A percentile compares a stretch with the other conserved stretches of the same genome.
phyloP scores from a whole-genome alignment of 2,113 vertebrate species.

The Xiphophorus maculatus region DNA sequence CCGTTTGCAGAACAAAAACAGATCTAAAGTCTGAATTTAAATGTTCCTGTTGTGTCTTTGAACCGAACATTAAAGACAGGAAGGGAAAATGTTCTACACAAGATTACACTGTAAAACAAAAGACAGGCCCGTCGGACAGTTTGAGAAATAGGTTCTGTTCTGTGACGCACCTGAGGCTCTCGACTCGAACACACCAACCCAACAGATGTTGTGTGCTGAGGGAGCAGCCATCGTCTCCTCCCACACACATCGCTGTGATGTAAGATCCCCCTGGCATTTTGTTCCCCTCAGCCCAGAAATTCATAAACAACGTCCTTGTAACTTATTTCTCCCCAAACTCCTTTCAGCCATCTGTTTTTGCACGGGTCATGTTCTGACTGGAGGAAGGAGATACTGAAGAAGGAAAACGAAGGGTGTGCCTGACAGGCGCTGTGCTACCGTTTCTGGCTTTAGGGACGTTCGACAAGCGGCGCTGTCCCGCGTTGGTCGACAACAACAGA shows the following conservation, averaged over 20 bases:
- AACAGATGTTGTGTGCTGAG: slow-evolving; percentile 65
- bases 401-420: slow-evolving; percentile 33
- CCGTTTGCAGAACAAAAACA: neutral
- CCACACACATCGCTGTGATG: slow-evolving; percentile 43
- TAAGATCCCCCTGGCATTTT: slow-evolving; percentile 51
- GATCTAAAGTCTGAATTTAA: slow-evolving; percentile 49
- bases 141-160: slow-evolving; percentile 36
- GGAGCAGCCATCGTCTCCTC: slow-evolving; percentile 42
- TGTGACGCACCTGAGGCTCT: slow-evolving; percentile 55
- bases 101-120: slow-evolving; percentile 20
- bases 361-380: slow-evolving; percentile 49
- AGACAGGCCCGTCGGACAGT: slow-evolving; percentile 27
- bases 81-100: slow-evolving; percentile 2
- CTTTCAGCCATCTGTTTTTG: slow-evolving; percentile 67
- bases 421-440: slow-evolving; percentile 27
- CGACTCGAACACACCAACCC: slow-evolving; percentile 44
- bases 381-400: slow-evolving; percentile 25
- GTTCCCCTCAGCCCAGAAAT: slow-evolving; percentile 46
- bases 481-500: slow-evolving; percentile 54
- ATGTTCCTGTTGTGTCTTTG: slow-evolving; percentile 34
- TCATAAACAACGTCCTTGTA: slow-evolving; percentile 73
- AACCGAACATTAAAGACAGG: slow-evolving; percentile 19
- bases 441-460: slow-evolving; percentile 40
- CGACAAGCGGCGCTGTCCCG: slow-evolving; percentile 36
- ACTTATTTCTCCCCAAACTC: slow-evolving; percentile 68